Percentiles rank a stretch among this genome's conserved stretches.
Conservation (phyloP, 37 sponge, comb jelly and placozoan genomes). For the Ephydatia muelleri region DNA sequence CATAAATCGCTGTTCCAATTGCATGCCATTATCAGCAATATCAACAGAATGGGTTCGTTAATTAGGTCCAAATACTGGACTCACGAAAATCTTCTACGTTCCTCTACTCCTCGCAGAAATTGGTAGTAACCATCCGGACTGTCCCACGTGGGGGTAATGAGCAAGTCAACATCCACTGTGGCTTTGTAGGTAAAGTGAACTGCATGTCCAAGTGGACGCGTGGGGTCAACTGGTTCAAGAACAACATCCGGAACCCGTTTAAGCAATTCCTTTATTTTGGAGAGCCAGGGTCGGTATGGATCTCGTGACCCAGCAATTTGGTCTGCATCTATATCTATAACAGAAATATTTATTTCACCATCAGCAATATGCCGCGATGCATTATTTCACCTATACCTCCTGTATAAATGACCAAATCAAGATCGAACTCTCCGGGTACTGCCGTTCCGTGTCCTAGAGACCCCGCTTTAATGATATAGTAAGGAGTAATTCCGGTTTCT, state of each 20-base stretch:
- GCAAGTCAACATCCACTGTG: conserved; percentile 55
- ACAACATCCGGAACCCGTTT: too few species aligned
- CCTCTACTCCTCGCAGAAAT: conserved; percentile 31
- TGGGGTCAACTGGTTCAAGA: too few species aligned
- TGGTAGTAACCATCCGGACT: conserved; percentile 8
- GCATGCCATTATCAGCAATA: background rate
- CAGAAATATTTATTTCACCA: too few species aligned
- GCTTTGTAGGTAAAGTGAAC: conserved; percentile 22
- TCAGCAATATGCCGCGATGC: background rate
- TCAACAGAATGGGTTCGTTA: too few species aligned
- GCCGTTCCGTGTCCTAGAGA: conserved; percentile 59
- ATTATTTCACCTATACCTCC: conserved; percentile 10
- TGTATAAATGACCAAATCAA: conserved; percentile 59
- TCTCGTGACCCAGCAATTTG: too few species aligned
- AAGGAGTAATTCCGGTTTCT: background rate
- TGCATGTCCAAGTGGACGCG: background rate
- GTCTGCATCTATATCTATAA: too few species aligned
- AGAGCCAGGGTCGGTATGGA: too few species aligned
- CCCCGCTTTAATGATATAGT: conserved; percentile 43
- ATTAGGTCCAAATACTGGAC: too few species aligned
- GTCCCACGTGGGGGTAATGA: conserved; percentile 51
- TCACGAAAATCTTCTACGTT: background rate
- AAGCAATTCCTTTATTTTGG: too few species aligned
- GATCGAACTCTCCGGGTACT: conserved; percentile 50
- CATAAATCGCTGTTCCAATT: background rate